Evolutionary conservation across 2,888 invertebrate genomes (phyloP).

Genomic region (Cinara cedri): DNA sequence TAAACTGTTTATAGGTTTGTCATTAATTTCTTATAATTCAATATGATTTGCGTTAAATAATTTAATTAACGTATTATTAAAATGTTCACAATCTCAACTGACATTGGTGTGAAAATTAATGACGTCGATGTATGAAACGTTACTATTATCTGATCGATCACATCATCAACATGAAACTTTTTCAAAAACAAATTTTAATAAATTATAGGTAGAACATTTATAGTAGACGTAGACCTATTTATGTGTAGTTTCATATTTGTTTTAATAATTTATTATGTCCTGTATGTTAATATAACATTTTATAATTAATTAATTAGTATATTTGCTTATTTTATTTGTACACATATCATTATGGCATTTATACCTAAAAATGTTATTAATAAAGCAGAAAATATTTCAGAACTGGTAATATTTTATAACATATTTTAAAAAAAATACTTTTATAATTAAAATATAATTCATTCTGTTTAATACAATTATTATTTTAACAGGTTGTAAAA

Average conservation of each 20-base stretch:
- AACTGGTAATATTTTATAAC: constrained; percentile 53
- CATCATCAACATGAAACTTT: constrained; percentile 54
- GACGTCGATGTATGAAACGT: constrained; percentile 46
- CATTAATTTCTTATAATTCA: not conserved
- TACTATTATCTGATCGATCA: constrained; percentile 49
- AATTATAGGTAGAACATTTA: constrained; percentile 20
- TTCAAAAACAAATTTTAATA: constrained; percentile 46
- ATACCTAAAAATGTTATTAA: constrained; percentile 57
- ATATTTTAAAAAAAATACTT: not conserved
- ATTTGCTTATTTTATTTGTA: constrained; percentile 29
- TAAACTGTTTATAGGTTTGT: too few relatives aligned
- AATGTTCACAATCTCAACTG: not conserved
- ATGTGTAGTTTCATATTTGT: constrained; percentile 1
- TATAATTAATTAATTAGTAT: constrained; percentile 22
- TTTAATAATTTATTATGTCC: constrained; percentile 27
- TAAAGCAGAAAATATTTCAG: constrained; percentile 58
- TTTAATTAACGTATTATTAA: not conserved
- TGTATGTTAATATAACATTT: constrained; percentile 15
- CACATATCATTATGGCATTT: constrained; percentile 46
- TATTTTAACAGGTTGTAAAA: constrained; percentile 77
- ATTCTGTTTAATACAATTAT: constrained; percentile 13
- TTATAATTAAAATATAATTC: not conserved
- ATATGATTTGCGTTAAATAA: not conserved
- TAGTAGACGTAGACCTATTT: constrained; percentile 22
- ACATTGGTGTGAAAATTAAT: not conserved